Evolutionary conservation across 2,113 vertebrate genomes (phyloP), one percentile per base, ranked within the genome.

Genomic region (Stomatorhinus ivindoensis): DNA sequence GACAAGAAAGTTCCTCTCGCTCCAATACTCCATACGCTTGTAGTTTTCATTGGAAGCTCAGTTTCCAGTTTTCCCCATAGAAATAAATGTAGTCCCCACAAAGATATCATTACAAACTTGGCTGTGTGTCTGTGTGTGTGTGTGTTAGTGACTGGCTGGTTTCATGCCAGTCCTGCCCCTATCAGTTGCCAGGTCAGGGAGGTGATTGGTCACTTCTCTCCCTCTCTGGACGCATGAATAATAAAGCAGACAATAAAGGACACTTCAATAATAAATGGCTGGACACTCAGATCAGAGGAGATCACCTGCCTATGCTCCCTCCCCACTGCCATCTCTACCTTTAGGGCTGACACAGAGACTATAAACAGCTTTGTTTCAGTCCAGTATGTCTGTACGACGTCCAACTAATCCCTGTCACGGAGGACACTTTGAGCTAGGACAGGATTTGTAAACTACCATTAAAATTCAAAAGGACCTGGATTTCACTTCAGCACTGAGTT

Each of bases 261-360:
- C 87, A 58, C 55, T 48, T 87, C 87, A 87, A 87, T 87, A 87
- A 87, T 61, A 44, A 58, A 87, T 65, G 53, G 55, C 17, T 65
- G 53, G 87, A 44, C 87, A 87, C 87, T 86, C 85, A 53, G 48
- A 51, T 53, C 85, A 53, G 85, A 86, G 48, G 24, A 86, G 85
- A 86, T 24, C 85, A 35, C 13, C 48, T 53, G n/a, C 47, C 24
- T 84, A 10, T 44, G 7, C 39, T 31, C 24, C 82, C 19, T 55
- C 82, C 44, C n/a, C 27, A 39, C 17, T 53, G 15, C 48, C 85
- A 17, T 39, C n/a, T 1, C 31, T 55, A 11, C 85, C 85, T 51
- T 46, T 47, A 46, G 15, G 7, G 82, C 19, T 24, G 82, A 84
- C 82, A 84, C 44, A 84, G 39, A 84, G 39, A 83, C 21, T 44